These are phyloP conservation scores for Megaceryle alcyon DNA, from an alignment of 2,797 vertebrate genomes.

Conservation along the genomic window DNA sequence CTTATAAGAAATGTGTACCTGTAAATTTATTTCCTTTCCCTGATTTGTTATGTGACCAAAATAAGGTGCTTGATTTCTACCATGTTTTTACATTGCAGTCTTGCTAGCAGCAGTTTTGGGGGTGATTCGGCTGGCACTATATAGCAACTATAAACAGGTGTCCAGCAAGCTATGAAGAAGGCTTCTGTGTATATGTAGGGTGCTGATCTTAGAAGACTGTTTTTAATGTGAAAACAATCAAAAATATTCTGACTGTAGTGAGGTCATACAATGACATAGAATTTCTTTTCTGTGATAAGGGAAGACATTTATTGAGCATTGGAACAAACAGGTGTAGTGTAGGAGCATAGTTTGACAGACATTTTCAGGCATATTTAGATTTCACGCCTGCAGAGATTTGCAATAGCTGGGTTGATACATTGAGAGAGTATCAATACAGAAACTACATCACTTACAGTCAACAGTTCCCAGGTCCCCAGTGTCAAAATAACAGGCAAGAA, in stretches of 20 bases:
- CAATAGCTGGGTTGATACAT: not conserved
- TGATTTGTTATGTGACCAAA: not conserved
- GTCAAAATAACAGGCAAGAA: not conserved
- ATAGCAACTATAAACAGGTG: not conserved
- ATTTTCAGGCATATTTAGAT: not conserved
- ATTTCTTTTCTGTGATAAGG: not conserved
- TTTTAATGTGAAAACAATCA: not conserved
- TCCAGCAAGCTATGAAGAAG: not conserved
- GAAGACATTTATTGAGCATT: not conserved
- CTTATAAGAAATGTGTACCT: not conserved
- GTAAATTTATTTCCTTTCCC: not conserved
- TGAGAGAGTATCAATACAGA: not conserved
- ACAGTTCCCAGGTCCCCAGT: not conserved
- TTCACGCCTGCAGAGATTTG: not conserved
- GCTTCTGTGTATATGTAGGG: not conserved
- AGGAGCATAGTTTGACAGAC: not conserved
- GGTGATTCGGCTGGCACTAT: not conserved
- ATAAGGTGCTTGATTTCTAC: not conserved
- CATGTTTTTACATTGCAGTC: not conserved
- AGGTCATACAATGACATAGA: not conserved
- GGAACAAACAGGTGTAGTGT: not conserved
- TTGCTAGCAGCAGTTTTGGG: not conserved
- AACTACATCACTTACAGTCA: not conserved
- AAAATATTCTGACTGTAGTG: not conserved
- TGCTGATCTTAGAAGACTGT: not conserved